These are phyloP conservation scores for Clavelina lepadiformis DNA, from an alignment of 23 tunicate genomes.

Conservation along the genomic window DNA sequence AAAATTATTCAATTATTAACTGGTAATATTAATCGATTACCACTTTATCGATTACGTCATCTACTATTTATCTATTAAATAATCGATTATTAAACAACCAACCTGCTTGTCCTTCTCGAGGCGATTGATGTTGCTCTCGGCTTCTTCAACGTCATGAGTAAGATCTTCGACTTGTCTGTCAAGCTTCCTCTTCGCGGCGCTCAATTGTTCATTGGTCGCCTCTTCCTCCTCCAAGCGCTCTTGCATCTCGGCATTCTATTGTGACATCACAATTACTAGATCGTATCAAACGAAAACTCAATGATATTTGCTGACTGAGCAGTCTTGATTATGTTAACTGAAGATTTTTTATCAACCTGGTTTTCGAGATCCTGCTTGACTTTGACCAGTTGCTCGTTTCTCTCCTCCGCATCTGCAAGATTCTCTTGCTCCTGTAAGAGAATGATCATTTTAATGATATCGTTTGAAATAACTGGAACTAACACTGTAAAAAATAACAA, in stretches of 20 bases:
- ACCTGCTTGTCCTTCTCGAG: conserved; percentile 96
- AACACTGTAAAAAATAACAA: too few relatives aligned
- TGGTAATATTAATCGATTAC: too few relatives aligned
- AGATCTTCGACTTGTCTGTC: conserved; percentile 79
- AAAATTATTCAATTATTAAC: too few relatives aligned
- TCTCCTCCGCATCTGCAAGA: conserved; percentile 96
- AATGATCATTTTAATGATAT: neutral
- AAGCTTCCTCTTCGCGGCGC: conserved; percentile 79
- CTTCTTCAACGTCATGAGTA: conserved; percentile 88
- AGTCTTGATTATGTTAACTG: too few relatives aligned
- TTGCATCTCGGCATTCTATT: conserved; percentile 61
- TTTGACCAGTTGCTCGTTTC: conserved; percentile 94
- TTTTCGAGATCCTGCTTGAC: conserved; percentile 78
- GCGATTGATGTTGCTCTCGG: conserved; percentile 76
- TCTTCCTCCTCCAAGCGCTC: conserved; percentile 98
- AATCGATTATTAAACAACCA: too few relatives aligned
- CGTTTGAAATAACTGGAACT: too few relatives aligned
- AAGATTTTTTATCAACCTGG: conserved; percentile 35
- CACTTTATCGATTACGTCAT: too few relatives aligned
- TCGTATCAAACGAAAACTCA: too few relatives aligned
- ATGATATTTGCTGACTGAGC: neutral
- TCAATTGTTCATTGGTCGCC: conserved; percentile 65
- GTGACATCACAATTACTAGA: neutral
- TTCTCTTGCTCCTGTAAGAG: conserved; percentile 85
- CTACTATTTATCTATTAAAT: too few relatives aligned